Percentiles rank a stretch among this genome's conserved stretches.
These are phyloP conservation scores for Polietes domitor DNA, from an alignment of 2,888 invertebrate species.

Conservation along the genomic window DNA sequence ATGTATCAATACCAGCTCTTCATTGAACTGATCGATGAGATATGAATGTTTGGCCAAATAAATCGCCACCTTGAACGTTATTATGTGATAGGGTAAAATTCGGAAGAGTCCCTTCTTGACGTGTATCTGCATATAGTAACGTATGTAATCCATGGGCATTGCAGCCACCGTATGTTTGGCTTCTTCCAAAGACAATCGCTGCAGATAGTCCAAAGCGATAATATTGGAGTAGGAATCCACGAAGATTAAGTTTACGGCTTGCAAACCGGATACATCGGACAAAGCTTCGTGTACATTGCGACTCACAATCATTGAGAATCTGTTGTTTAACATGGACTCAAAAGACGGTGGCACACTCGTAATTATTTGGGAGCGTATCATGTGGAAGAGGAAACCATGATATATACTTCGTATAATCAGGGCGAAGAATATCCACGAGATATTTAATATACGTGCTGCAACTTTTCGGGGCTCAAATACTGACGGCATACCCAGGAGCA, in stretches of 20 bases:
- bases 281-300: neutral
- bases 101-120: constrained; percentile 46
- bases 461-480: constrained; percentile 39
- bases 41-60: constrained; percentile 68
- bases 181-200: neutral
- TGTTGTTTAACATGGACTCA: constrained; percentile 25
- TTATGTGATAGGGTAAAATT: constrained; percentile 60
- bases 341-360: constrained; percentile 50
- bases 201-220: constrained; percentile 32
- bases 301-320: constrained; percentile 57
- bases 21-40: constrained; percentile 57
- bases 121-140: constrained; percentile 43
- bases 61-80: constrained; percentile 61
- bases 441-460: constrained; percentile 54
- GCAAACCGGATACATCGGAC: neutral
- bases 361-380: constrained; percentile 60
- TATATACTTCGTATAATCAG: constrained; percentile 67
- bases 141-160: constrained; percentile 51
- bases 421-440: constrained; percentile 62
- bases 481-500: constrained; percentile 49
- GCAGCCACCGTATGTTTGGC: neutral
- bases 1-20: constrained; percentile 46
- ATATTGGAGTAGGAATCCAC: constrained; percentile 27
- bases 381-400: constrained; percentile 63
- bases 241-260: constrained; percentile 30